Base-by-base conservation (phyloP, 2,113 vertebrate genomes). In the Phodopus roborovskii region DNA sequence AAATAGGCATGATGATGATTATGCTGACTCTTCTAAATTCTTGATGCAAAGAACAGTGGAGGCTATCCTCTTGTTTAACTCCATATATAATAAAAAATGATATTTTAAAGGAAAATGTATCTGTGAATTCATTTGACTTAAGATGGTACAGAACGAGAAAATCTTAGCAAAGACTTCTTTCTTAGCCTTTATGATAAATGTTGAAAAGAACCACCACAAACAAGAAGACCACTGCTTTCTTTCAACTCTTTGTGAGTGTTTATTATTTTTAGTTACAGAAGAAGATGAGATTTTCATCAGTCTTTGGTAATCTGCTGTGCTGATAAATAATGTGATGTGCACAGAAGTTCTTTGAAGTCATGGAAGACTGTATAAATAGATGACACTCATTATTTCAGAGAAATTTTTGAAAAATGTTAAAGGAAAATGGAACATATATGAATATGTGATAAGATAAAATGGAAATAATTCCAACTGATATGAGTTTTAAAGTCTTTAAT, bases 181-280 rank as follows among this genome's bases (percentile, higher is more conserved):
- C 33, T 42, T 94, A 77, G 53, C 36, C 68, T 95, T 66, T 81
- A n/a, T 17, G 36, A 94, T 91, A 82, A 75, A 53, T 58, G 50
- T 82, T 92, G 73, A 90, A 90, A 96, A 78, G 30, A 83, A 68
- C 3, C 13, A 45, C 58, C 60, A 66, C 7, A 88, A 28, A 58
- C 50, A 74, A 36, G 39, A 66, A 84, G 94, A 93, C 15, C 30
- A 91, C 15, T 81, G 30, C 20, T 56, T 75, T 88, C 56, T 81
- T 78, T 94, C 62, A 88, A 74, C 70, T 22, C 42, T 62, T 56
- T 87, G 74, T 85, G n/a, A 45, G 64, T 89, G 36, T 17, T 60
- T 91, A 85, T 90, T 74, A 15, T 60, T 92, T 93, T 92, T 93
- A 94, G 93, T 79, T 94, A 91, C 62, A 83, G 88, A 90, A 66